A percentile compares a stretch with the other conserved stretches of the same genome.
Evolutionary conservation across 2,113 vertebrate genomes (phyloP).

Genomic region (Cheirogaleus medius): DNA sequence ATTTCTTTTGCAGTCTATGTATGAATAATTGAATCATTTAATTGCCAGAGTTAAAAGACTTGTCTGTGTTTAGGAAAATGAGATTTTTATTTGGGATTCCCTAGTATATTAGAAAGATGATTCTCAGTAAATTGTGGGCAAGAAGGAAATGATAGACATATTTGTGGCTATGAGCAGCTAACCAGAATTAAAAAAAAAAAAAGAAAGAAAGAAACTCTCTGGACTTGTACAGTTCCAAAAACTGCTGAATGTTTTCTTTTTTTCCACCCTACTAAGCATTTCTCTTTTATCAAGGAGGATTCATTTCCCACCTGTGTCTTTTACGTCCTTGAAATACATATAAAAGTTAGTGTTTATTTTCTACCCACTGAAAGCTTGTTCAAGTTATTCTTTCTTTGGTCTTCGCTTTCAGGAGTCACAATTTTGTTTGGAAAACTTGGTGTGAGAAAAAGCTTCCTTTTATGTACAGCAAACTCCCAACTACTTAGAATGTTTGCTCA

Average conservation of each 20-base stretch:
- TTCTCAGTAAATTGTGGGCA: conserved; percentile 84
- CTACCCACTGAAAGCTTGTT: background rate
- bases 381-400: conserved; percentile 16
- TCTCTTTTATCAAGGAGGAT: conserved; percentile 52
- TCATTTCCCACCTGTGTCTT: conserved; percentile 62
- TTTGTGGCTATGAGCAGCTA: conserved; percentile 85
- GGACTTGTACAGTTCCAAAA: conserved; percentile 79
- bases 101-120: conserved; percentile 82
- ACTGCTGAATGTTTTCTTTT: conserved; percentile 66
- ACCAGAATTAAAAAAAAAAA: conserved; percentile 63
- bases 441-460: conserved; percentile 43
- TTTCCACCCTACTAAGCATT: conserved; percentile 54
- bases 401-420: background rate
- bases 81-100: conserved; percentile 83
- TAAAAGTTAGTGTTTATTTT: conserved; percentile 53
- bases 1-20: conserved; percentile 8
- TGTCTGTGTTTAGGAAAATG: conserved; percentile 78
- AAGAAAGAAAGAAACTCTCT: conserved; percentile 75
- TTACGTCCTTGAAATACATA: conserved; percentile 27
- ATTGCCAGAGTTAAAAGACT: conserved; percentile 69
- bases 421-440: conserved; percentile 21
- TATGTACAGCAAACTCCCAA: conserved; percentile 35
- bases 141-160: conserved; percentile 87
- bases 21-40: conserved; percentile 57
- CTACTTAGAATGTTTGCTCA: conserved; percentile 42